Base-by-base conservation (phyloP, 2,113 vertebrate genomes). In the Anolis sagrei region DNA sequence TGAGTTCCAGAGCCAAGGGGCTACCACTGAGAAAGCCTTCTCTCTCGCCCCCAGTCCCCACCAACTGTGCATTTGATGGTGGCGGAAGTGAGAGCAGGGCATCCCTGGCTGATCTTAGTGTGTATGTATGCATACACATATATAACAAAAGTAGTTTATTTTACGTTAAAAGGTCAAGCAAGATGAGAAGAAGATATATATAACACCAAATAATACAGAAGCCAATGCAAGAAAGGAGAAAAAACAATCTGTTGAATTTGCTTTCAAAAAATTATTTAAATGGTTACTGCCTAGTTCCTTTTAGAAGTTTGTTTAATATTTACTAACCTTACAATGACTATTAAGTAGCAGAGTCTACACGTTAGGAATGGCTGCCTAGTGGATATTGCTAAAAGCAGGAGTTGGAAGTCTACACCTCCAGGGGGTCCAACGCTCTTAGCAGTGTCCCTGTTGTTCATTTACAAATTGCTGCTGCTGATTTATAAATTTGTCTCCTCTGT, bases 401-500 rank as follows among this genome's bases (percentile, higher is more conserved):
- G 76, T 81, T 51, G 2, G 4, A 4, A n/a, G 16, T 2, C 10
- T 86, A 48, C 10, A 18, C 23, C 48, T 88, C 79, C 39, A 88
- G 21, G 62, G 29, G 61, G 34, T 16, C 2, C 0, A 34, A 85
- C 14, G 87, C 48, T 58, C 80, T 85, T 34, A 82, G 73, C 48
- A 44, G n/a, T 29, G 48, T 49, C 88, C 48, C 82, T 68, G 73
- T 11, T 75, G 34, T 79, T 91, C 76, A 89, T 78, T 79, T 34
- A 89, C 5, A 85, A 90, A 91, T 2, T 82, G 54, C 66, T 81
- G 85, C 70, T 48, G 49, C 49, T 83, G 19, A 76, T 89, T 94
- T 89, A 83, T 62, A 87, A 76, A 89, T 32, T 1, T 39, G 10
- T 83, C 49, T 86, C 62, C 49, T 14, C 0, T 82, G n/a, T 76